Evolutionary conservation across 2,113 vertebrate genomes (phyloP).

Genomic region (Herpailurus yagouaroundi): DNA sequence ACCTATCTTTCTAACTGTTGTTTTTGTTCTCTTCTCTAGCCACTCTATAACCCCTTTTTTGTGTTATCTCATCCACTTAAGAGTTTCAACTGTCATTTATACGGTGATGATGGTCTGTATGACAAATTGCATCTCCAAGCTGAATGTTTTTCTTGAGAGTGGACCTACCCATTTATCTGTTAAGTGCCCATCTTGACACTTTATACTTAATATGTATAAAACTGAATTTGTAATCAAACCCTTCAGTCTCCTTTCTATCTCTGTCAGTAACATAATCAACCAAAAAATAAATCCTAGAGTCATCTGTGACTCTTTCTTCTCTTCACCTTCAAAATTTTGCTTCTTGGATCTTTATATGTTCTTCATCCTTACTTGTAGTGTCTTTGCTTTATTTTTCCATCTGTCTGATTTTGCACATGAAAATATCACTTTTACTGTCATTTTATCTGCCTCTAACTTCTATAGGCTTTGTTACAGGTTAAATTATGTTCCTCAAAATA

Average conservation of each 20-base stretch:
- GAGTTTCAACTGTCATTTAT: background rate
- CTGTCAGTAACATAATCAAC: background rate
- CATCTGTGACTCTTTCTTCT: constrained; percentile 5
- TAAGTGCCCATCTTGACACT: background rate
- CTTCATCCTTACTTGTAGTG: background rate
- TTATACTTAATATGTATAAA: constrained; percentile 2
- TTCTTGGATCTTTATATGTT: background rate
- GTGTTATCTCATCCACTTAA: background rate
- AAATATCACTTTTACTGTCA: background rate
- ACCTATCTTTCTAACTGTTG: background rate
- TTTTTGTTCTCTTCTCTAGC: constrained; percentile 41
- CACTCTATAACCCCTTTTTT: background rate
- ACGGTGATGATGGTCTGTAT: background rate
- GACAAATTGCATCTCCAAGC: background rate
- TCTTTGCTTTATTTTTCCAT: constrained; percentile 2
- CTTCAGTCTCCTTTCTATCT: background rate
- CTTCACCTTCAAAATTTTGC: background rate
- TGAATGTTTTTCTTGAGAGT: constrained; percentile 20
- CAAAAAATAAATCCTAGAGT: background rate
- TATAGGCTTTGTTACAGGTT: background rate
- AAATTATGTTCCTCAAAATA: background rate
- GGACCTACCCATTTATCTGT: background rate
- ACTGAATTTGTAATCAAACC: background rate
- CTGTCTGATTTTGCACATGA: background rate
- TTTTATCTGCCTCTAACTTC: background rate